A percentile compares a stretch with the other conserved stretches of the same genome.
These are phyloP conservation scores for Beris morrisii DNA, from an alignment of 2,888 invertebrate genomes.

Conservation along the genomic window DNA sequence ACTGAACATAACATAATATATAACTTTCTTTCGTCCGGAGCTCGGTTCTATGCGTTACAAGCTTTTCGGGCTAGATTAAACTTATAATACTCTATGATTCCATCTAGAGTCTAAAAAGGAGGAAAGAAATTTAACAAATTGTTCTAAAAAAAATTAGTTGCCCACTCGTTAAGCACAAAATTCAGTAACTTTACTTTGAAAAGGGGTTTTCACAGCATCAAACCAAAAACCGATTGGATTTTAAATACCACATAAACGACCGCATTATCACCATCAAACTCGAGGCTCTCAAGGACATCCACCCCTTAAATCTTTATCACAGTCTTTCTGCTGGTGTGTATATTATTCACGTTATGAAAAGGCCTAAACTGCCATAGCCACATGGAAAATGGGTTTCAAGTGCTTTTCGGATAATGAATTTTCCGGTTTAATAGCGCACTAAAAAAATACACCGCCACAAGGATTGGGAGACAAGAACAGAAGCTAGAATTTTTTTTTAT, in stretches of 20 bases:
- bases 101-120: too few relatives aligned
- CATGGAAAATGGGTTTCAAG: slow-evolving; percentile 43
- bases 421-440: slow-evolving; percentile 36
- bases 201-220: slow-evolving; percentile 23
- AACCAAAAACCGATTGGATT: slow-evolving; percentile 22
- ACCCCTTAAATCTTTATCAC: not conserved
- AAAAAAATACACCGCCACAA: slow-evolving; percentile 12
- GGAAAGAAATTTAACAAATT: too few relatives aligned
- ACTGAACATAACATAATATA: too few relatives aligned
- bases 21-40: too few relatives aligned
- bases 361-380: slow-evolving; percentile 28
- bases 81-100: too few relatives aligned
- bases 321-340: slow-evolving; percentile 1
- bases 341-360: slow-evolving; percentile 1
- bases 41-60: too few relatives aligned
- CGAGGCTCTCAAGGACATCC: not conserved
- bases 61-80: too few relatives aligned
- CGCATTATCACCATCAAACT: slow-evolving; percentile 1
- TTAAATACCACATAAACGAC: slow-evolving; percentile 26
- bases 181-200: too few relatives aligned
- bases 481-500: slow-evolving; percentile 3
- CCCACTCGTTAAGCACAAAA: too few relatives aligned
- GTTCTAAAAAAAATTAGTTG: too few relatives aligned
- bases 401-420: slow-evolving; percentile 45
- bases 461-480: slow-evolving; percentile 20